phyloP scores from a whole-genome alignment of 2,888 invertebrate genomes.

The Andricus quercusramuli region DNA sequence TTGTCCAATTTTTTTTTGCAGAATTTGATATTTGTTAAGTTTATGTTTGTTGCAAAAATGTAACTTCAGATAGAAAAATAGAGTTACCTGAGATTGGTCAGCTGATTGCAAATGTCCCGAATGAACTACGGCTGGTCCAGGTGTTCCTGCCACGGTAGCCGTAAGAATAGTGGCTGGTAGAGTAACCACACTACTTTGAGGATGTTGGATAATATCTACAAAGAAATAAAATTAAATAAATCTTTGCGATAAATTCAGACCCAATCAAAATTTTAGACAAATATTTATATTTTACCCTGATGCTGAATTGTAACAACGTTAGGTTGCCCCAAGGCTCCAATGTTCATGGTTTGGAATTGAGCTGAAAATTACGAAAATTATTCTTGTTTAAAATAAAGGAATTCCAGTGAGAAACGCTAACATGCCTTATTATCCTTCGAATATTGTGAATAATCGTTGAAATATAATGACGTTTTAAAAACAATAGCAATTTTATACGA shows the following conservation, averaged over 20 bases:
- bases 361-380: slow-evolving; percentile 58
- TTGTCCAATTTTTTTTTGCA: too few relatives aligned
- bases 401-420: too few relatives aligned
- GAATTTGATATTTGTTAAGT: too few relatives aligned
- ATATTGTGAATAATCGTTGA: too few relatives aligned
- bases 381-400: too few relatives aligned
- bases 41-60: too few relatives aligned
- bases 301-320: slow-evolving; percentile 77
- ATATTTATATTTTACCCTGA: slow-evolving; percentile 67
- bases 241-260: background rate
- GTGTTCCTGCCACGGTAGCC: slow-evolving; percentile 73
- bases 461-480: too few relatives aligned
- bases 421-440: too few relatives aligned
- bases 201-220: slow-evolving; percentile 76
- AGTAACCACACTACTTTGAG: slow-evolving; percentile 74
- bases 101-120: slow-evolving; percentile 74
- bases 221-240: slow-evolving; percentile 41
- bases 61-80: background rate
- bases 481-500: too few relatives aligned
- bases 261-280: slow-evolving; percentile 10
- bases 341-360: slow-evolving; percentile 78
- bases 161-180: slow-evolving; percentile 75
- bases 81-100: slow-evolving; percentile 72
- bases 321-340: slow-evolving; percentile 75
- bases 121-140: slow-evolving; percentile 71